Percentiles rank a stretch among this genome's conserved stretches.
These are phyloP conservation scores for Periphyllus acericola DNA, from an alignment of 2,888 invertebrate species.

Conservation along the genomic window DNA sequence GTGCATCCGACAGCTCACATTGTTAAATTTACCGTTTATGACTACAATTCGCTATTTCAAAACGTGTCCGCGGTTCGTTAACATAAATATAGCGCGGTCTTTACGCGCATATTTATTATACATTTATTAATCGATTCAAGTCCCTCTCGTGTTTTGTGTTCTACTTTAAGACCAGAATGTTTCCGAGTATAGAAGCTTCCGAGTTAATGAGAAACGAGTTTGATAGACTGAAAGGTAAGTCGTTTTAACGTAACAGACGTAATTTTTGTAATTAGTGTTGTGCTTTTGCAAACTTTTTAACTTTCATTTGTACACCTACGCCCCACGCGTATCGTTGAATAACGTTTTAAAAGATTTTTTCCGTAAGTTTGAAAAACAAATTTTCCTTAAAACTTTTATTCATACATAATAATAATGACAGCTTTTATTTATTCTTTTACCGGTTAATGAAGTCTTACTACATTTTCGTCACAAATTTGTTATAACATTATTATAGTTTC, in stretches of 20 bases:
- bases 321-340: not conserved
- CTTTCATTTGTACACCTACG: not conserved
- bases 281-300: not conserved
- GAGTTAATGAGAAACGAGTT: conserved; percentile 38
- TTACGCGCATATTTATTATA: too few relatives aligned
- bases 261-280: not conserved
- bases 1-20: not conserved
- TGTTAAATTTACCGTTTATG: not conserved
- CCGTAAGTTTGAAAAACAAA: not conserved
- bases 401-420: not conserved
- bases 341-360: not conserved
- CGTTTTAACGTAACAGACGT: not conserved
- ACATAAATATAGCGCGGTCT: not conserved
- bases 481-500: not conserved
- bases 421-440: not conserved
- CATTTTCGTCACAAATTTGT: not conserved
- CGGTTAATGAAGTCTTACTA: not conserved
- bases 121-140: too few relatives aligned
- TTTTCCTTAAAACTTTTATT: not conserved
- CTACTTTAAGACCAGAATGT: not conserved
- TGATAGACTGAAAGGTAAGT: conserved; percentile 40
- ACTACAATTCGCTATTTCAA: not conserved
- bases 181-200: conserved; percentile 5
- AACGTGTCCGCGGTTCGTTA: not conserved
- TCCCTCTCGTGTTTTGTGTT: too few relatives aligned